Evolutionary conservation across 2,888 invertebrate genomes (phyloP).

Genomic region (Rotaria magnacalcarata): DNA sequence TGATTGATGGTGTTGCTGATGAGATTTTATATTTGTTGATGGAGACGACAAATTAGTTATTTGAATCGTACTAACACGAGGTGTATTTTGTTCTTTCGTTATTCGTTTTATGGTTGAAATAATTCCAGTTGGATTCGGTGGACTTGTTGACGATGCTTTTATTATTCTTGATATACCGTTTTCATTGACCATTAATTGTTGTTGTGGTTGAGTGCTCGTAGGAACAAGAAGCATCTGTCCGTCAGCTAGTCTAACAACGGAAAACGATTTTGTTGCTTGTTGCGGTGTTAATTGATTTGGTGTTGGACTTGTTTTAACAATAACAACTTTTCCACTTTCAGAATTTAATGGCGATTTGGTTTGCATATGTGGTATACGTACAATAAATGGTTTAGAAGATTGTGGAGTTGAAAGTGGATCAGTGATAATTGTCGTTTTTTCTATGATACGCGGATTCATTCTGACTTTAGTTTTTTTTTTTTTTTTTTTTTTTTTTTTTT

Average conservation of each 20-base stretch:
- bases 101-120: slow-evolving; percentile 16
- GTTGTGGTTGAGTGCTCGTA: neutral
- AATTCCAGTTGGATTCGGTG: slow-evolving; percentile 1
- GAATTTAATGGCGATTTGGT: neutral
- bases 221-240: slow-evolving; percentile 17
- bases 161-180: slow-evolving; percentile 24
- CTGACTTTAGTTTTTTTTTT: neutral
- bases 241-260: slow-evolving; percentile 21
- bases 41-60: slow-evolving; percentile 2
- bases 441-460: neutral
- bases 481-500: neutral
- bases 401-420: neutral
- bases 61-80: neutral
- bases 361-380: slow-evolving; percentile 35
- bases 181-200: neutral
- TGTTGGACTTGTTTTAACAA: neutral
- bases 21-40: neutral
- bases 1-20: neutral
- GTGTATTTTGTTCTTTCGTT: neutral
- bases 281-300: neutral
- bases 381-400: neutral
- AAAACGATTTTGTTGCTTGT: neutral
- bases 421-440: neutral
- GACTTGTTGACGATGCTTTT: slow-evolving; percentile 15
- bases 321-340: slow-evolving; percentile 27